Evolutionary conservation across 2,113 vertebrate genomes (phyloP).

Genomic region (Potamarius usumacintae): DNA sequence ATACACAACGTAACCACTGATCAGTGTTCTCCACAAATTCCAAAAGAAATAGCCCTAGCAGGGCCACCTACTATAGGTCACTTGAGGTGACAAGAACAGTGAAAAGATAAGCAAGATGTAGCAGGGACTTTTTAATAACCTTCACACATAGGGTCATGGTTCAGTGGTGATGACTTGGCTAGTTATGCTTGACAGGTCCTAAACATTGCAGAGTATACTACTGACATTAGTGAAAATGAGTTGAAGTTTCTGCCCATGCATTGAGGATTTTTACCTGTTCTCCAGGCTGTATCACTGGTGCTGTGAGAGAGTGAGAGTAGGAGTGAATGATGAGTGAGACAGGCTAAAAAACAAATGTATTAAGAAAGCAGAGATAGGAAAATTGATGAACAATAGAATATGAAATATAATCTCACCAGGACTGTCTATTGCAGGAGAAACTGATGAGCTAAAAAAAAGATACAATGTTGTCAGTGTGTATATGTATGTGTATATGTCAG

Average conservation of each 20-base stretch:
- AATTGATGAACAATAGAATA: background rate
- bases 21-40: background rate
- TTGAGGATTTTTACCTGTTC: constrained; percentile 28
- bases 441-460: constrained; percentile 57
- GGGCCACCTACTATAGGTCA: too few species aligned
- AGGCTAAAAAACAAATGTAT: background rate
- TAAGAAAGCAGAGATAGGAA: background rate
- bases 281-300: background rate
- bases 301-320: background rate
- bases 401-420: constrained; percentile 26
- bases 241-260: background rate
- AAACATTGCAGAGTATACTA: background rate
- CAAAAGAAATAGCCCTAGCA: background rate
- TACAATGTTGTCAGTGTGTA: background rate
- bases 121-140: background rate
- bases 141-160: background rate
- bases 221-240: background rate
- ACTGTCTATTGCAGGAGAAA: constrained; percentile 48
- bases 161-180: background rate
- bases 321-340: background rate
- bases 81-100: background rate
- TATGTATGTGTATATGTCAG: background rate
- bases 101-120: background rate
- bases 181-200: background rate
- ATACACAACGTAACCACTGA: background rate